phyloP scores from a whole-genome alignment of 2,888 invertebrate species.

The Andrena hattorfiana region DNA sequence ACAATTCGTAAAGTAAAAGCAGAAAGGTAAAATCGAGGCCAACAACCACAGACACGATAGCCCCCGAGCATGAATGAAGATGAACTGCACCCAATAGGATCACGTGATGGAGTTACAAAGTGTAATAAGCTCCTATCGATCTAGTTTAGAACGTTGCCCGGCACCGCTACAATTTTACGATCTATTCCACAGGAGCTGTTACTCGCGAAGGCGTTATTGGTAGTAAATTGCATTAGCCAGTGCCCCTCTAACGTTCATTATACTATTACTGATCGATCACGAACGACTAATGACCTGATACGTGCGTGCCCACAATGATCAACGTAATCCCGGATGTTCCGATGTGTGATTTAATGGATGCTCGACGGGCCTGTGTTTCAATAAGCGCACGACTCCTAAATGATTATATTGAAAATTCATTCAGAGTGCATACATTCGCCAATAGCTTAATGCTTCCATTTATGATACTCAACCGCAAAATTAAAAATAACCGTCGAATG shows the following conservation, averaged over 20 bases:
- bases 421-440: not conserved
- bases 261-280: slow-evolving; percentile 4
- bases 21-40: not conserved
- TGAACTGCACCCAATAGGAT: not conserved
- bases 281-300: not conserved
- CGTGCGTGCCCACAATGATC: not conserved
- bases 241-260: not conserved
- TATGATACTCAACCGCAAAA: not conserved
- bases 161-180: not conserved
- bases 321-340: not conserved
- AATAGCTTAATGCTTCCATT: not conserved
- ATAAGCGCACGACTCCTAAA: not conserved
- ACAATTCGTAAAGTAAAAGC: no score
- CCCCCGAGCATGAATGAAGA: not conserved
- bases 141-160: not conserved
- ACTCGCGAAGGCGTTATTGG: not conserved
- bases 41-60: not conserved
- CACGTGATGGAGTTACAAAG: slow-evolving; percentile 1
- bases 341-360: not conserved
- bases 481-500: not conserved
- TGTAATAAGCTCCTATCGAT: not conserved
- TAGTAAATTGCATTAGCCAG: not conserved
- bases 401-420: not conserved
- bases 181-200: not conserved
- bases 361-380: not conserved